These are phyloP conservation scores for Adelognathus sp. DNA, from an alignment of 2,888 invertebrate species.

Conservation along the genomic window DNA sequence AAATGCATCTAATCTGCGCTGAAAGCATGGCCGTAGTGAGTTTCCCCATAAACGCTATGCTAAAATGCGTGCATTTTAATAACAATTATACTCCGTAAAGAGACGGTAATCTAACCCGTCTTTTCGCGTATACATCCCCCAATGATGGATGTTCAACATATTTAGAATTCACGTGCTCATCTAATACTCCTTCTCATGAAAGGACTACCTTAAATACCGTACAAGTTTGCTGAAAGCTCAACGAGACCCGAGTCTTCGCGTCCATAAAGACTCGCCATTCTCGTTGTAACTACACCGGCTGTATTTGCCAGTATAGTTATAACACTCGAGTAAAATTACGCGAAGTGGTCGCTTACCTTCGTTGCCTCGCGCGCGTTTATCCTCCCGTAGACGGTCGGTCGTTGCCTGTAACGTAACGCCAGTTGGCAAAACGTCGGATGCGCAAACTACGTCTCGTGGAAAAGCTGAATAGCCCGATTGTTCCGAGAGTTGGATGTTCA, in stretches of 20 bases:
- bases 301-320: slow-evolving; percentile 25
- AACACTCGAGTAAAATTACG: slow-evolving; percentile 43
- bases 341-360: slow-evolving; percentile 49
- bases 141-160: too few relatives aligned
- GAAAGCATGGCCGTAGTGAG: too few relatives aligned
- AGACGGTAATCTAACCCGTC: too few relatives aligned
- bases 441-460: slow-evolving; percentile 25
- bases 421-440: slow-evolving; percentile 54
- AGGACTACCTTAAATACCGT: neutral
- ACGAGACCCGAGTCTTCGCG: neutral
- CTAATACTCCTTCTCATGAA: too few relatives aligned
- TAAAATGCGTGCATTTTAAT: too few relatives aligned
- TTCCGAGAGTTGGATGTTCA: slow-evolving; percentile 23
- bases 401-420: slow-evolving; percentile 37
- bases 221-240: neutral
- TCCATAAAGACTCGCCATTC: slow-evolving; percentile 3
- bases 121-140: too few relatives aligned
- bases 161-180: too few relatives aligned
- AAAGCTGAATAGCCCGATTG: neutral
- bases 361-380: slow-evolving; percentile 34
- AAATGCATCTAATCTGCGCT: too few relatives aligned
- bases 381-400: slow-evolving; percentile 32
- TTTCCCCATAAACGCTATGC: too few relatives aligned
- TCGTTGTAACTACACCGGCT: slow-evolving; percentile 1
- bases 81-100: too few relatives aligned